Conservation (phyloP, 2,797 vertebrate genomes). For the Rhinoraja longicauda region DNA sequence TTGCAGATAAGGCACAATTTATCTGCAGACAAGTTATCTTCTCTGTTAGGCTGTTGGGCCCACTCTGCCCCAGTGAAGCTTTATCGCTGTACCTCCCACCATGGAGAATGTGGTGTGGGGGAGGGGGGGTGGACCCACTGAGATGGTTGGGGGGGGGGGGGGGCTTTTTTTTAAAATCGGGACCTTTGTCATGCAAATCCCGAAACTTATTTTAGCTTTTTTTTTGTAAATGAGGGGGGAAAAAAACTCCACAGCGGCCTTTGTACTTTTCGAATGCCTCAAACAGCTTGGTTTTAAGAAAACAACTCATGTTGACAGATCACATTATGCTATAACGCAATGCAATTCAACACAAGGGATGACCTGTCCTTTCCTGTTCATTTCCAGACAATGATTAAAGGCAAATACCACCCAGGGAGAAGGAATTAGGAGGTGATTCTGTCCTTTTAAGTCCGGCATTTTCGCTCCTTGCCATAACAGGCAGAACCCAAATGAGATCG, state of each 20-base stretch:
- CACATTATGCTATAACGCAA: constrained; percentile 2
- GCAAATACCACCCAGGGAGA: constrained; percentile 46
- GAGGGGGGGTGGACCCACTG: neutral
- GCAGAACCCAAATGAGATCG: neutral
- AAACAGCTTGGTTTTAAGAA: constrained; percentile 5
- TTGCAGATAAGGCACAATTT: neutral
- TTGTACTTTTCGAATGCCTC: constrained; percentile 18
- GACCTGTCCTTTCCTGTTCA: constrained; percentile 50
- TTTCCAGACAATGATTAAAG: constrained; percentile 47
- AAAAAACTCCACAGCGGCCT: neutral
- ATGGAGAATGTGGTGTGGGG: neutral
- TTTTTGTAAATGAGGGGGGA: no score
- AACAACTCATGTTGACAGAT: constrained; percentile 35
- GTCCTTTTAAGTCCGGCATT: neutral
- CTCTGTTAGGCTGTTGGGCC: neutral
- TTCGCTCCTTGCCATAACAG: neutral
- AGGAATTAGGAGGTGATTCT: constrained; percentile 36
- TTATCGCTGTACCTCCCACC: neutral
- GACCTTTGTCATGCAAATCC: constrained; percentile 34
- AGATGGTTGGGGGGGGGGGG: neutral
- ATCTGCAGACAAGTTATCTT: no score
- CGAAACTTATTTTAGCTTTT: constrained; percentile 26
- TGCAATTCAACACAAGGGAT: constrained; percentile 15
- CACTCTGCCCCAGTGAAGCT: neutral
- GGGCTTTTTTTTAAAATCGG: neutral